Evolutionary conservation across 2,888 invertebrate genomes (phyloP), one percentile per base, ranked within the genome.

Genomic region (Helleia helle): DNA sequence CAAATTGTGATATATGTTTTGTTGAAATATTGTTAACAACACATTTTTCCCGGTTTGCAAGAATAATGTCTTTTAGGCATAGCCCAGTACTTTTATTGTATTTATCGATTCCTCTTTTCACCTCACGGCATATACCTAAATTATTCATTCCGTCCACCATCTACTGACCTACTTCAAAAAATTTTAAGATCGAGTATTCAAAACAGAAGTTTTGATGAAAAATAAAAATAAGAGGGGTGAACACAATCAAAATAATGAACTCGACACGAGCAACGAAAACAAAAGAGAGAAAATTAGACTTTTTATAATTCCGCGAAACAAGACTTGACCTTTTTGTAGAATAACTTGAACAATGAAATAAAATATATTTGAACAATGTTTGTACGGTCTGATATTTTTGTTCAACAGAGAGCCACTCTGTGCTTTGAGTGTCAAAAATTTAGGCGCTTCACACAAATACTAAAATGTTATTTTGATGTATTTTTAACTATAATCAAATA

Each of bases 301-400:
- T 34, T 34, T 34, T 34, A 34, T 34, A 34, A 34, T 34, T 34
- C 34, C 34, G 34, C 22, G 34, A 34, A 34, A 34, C 34, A 18
- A 22, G 34, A 22, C 34, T 22, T 22, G 34, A 34, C 34, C 34
- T 34, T 34, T 22, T 34, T 11, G 34, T 22, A 34, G 22, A 9
- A 22, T 18, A 31, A 14, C 14, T 30, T 9, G 30, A 15, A 34
- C 34, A 22, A 11, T 7, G 11, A 8, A 22, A 34, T 22, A 22
- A 34, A 22, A 34, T 34, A 18, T 8, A 22, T 18, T 34, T 22
- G 8, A 34, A 34, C 31, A 18, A 4, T 22, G 22, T 12, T 34
- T 18, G n/a, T 13, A 30, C 30, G 30, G n/a, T n/a, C n/a, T n/a
- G 30, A 30, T 2, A 2, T n/a, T 4, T 15, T 15, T 30, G 9